phyloP scores from a whole-genome alignment of 1,140 invertebrate genomes.

The Gryllus bimaculatus region DNA sequence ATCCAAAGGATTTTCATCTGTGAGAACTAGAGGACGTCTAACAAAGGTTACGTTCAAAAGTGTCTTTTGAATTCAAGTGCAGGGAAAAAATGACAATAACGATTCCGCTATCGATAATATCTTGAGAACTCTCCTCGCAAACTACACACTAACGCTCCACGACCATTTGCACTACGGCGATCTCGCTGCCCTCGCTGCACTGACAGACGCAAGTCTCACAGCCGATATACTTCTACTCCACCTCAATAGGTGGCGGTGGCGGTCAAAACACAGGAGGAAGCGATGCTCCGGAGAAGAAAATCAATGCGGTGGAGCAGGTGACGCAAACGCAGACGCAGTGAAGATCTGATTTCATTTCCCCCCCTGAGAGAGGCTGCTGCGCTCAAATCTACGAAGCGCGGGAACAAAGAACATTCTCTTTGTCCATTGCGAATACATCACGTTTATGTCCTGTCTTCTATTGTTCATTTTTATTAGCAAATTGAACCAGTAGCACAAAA shows the following conservation, averaged over 20 bases:
- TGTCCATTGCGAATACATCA: too few relatives aligned
- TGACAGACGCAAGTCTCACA: constrained; percentile 8
- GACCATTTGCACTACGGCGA: background rate
- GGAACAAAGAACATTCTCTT: too few relatives aligned
- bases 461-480: too few relatives aligned
- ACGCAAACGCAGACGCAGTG: constrained; percentile 6
- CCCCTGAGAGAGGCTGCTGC: background rate
- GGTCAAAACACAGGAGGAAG: constrained; percentile 6
- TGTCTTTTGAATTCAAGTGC: too few relatives aligned
- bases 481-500: too few relatives aligned
- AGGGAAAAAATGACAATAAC: too few relatives aligned
- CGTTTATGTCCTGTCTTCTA: too few relatives aligned
- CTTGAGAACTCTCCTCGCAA: background rate
- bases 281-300: constrained; percentile 5
- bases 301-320: constrained; percentile 3
- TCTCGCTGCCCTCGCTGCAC: background rate
- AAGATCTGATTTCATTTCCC: background rate
- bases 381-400: too few relatives aligned
- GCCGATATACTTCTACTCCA: constrained; percentile 3
- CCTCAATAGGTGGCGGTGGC: constrained; percentile 13
- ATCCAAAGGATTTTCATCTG: constrained; percentile 21
- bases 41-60: too few relatives aligned
- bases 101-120: too few relatives aligned
- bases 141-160: background rate
- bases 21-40: background rate